These are phyloP conservation scores for Reinhardtius hippoglossoides DNA, from an alignment of 2,113 vertebrate species.

Conservation along the genomic window DNA sequence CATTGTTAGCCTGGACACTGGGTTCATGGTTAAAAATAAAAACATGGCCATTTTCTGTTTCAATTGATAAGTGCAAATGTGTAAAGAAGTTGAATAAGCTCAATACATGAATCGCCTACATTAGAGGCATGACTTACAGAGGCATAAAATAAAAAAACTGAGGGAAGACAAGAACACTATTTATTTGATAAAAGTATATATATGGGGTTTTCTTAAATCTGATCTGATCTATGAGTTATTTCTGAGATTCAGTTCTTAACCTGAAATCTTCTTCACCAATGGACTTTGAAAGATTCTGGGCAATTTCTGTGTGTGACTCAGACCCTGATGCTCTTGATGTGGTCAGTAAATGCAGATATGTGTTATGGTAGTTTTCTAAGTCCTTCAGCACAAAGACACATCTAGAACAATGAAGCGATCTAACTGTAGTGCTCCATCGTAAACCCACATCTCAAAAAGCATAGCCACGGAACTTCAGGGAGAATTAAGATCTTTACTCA, in stretches of 20 bases:
- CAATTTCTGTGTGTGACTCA: neutral
- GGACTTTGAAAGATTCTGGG: neutral
- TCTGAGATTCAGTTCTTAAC: neutral
- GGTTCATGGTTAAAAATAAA: neutral
- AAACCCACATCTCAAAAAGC: constrained; percentile 50
- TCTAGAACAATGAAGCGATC: constrained; percentile 22
- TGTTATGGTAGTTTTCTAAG: constrained; percentile 1
- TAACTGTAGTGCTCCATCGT: constrained; percentile 13
- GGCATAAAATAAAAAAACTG: too few relatives aligned
- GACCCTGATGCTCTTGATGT: neutral
- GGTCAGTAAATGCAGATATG: constrained; percentile 19
- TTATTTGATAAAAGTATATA: neutral
- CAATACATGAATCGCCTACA: neutral
- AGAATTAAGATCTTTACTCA: constrained; percentile 56
- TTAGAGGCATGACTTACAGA: neutral
- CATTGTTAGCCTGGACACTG: constrained; percentile 25
- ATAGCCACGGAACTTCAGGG: constrained; percentile 45
- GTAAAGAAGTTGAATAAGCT: neutral
- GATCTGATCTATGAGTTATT: constrained; percentile 1
- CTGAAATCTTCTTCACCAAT: neutral
- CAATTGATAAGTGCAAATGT: too few relatives aligned
- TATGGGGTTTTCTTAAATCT: neutral
- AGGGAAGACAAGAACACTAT: neutral
- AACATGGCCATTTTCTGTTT: neutral
- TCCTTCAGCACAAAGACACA: constrained; percentile 5